phyloP scores from a whole-genome alignment of 2,113 vertebrate species.

The Solea solea region DNA sequence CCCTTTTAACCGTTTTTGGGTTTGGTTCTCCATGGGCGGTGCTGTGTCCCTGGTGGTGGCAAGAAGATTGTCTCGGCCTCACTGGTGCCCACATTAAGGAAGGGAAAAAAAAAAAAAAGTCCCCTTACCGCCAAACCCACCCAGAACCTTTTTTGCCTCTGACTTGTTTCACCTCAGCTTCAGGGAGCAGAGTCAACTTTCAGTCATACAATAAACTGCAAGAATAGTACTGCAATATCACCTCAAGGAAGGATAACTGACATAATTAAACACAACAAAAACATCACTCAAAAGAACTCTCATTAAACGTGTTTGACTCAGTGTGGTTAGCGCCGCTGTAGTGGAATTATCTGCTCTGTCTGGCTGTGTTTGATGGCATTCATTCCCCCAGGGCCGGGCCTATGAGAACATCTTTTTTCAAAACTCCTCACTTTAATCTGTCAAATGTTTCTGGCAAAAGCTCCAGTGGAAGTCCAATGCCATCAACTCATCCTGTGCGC shows the following conservation, averaged over 20 bases:
- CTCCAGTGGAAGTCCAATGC: slow-evolving; percentile 60
- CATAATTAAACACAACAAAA: slow-evolving; percentile 51
- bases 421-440: slow-evolving; percentile 74
- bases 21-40: slow-evolving; percentile 56
- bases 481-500: slow-evolving; percentile 46
- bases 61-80: slow-evolving; percentile 46
- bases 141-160: slow-evolving; percentile 41
- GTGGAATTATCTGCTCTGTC: slow-evolving; percentile 50
- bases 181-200: slow-evolving; percentile 17
- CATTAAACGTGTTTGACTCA: slow-evolving; percentile 49
- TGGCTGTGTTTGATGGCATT: slow-evolving; percentile 57
- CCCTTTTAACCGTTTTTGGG: slow-evolving; percentile 47
- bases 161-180: slow-evolving; percentile 38
- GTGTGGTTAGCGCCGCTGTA: slow-evolving; percentile 48
- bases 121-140: slow-evolving; percentile 55
- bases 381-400: slow-evolving; percentile 47
- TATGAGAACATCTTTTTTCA: slow-evolving; percentile 61
- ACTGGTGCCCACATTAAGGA: slow-evolving; percentile 60
- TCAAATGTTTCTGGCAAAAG: slow-evolving; percentile 74
- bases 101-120: slow-evolving; percentile 3
- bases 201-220: slow-evolving; percentile 34
- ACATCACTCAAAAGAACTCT: slow-evolving; percentile 47
- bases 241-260: slow-evolving; percentile 48
- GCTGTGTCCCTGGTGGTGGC: slow-evolving; percentile 35
- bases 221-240: slow-evolving; percentile 28